Base-by-base conservation (phyloP, 2,797 vertebrate species). In the Ambastaia sidthimunki region DNA sequence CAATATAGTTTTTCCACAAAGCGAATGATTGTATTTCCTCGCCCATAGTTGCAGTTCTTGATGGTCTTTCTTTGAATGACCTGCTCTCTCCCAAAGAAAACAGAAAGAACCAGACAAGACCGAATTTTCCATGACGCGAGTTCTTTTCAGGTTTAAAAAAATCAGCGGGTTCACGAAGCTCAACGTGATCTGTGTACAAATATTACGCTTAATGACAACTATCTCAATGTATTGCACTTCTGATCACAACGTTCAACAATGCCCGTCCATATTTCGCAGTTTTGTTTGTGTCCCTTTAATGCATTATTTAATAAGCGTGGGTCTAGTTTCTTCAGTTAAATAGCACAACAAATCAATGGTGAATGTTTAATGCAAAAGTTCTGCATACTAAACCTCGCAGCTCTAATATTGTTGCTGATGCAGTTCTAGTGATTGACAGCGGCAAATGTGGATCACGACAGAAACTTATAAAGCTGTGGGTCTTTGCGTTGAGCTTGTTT, bases 91-190 rank as follows among this genome's bases (percentile, higher is more conserved):
- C 74, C 71, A 84, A 85, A 83, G 79, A 77, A 83, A 68, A 37
- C 62, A 57, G 50, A 78, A 74, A 84, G 76, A 82, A 70, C 28
- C 78, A 83, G 63, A 75, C 80, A 86, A 89, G 84, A 88, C 83
- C 71, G 57, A 85, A 89, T 89, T 91, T 94, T 95, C 93, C 93
- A 93, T 94, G 93, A 94, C 93, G 93, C 89, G 92, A 93, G 87
- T 89, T 87, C 92, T 91, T 93, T 94, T 94, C 90, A 93, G 88
- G 87, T 88, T 84, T 84, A 85, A 82, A 74, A 84, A 76, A 82
- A 57, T 63, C 82, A 69, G 76, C 21, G 74, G 69, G 70, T 76
- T 90, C 84, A 87, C 87, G 82, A 85, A 82, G 85, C 78, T 72
- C 48, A 86, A 93, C 94, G 94, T 95, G 94, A 93, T 90, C 65